phyloP scores from a whole-genome alignment of 2,113 vertebrate genomes.

The Xenopus laevis region DNA sequence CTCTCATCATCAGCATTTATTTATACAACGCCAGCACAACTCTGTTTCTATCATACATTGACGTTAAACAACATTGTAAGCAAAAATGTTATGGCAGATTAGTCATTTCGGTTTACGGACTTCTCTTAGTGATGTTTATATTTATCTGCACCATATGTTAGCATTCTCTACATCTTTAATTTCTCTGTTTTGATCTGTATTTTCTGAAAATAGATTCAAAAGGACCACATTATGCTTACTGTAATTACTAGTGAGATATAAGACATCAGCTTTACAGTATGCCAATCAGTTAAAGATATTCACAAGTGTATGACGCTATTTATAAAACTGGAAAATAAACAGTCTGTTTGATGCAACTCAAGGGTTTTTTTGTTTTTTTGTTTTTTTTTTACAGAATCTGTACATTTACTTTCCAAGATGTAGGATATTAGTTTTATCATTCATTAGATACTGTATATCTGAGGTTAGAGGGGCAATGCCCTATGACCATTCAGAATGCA shows the following conservation, averaged over 20 bases:
- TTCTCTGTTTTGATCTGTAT: constrained; percentile 4
- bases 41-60: no score
- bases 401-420: not conserved
- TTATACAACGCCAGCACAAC: no score
- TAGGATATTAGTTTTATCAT: not conserved
- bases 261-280: not conserved
- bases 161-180: not conserved
- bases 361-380: no score
- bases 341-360: not conserved
- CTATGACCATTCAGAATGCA: not conserved
- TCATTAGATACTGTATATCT: not conserved
- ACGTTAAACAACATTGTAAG: no score
- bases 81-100: constrained; percentile 3
- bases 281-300: not conserved
- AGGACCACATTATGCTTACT: not conserved
- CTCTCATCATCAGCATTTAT: no score
- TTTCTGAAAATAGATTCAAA: constrained; percentile 4
- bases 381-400: no score
- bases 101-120: constrained; percentile 9
- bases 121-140: not conserved
- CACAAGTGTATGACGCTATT: not conserved
- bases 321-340: not conserved
- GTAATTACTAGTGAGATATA: not conserved
- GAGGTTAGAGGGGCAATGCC: no score
- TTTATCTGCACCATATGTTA: not conserved